Evolutionary conservation across 2,797 vertebrate genomes (phyloP).

Genomic region (Phaenicophaeus curvirostris): DNA sequence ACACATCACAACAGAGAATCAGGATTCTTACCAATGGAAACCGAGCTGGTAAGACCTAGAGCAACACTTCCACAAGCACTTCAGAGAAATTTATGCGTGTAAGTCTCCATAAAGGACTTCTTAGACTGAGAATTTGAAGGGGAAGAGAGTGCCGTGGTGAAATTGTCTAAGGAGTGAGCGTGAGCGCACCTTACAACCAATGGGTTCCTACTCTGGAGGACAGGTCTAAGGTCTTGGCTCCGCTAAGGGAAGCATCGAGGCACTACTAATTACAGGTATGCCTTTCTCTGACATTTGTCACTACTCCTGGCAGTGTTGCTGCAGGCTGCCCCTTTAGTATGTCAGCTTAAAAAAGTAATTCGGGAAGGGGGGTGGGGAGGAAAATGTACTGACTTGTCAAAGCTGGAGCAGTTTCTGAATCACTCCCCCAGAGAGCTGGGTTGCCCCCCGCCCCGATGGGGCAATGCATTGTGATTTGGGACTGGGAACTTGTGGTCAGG

Average conservation of each 20-base stretch:
- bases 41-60: neutral
- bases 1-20: neutral
- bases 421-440: neutral
- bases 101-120: neutral
- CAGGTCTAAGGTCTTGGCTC: neutral
- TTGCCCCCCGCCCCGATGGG: accelerated
- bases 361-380: neutral
- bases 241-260: neutral
- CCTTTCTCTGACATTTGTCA: neutral
- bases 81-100: neutral
- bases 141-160: neutral
- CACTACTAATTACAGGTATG: neutral
- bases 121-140: neutral
- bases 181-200: neutral
- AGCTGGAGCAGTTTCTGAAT: neutral
- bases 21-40: neutral
- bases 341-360: neutral
- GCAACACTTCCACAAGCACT: neutral
- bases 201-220: neutral
- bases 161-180: neutral
- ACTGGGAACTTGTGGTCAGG: neutral
- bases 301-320: neutral
- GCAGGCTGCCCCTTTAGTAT: neutral
- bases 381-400: neutral
- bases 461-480: neutral